Conservation (phyloP, 2,888 invertebrate species). For the Lasioglossum oenotherae region DNA sequence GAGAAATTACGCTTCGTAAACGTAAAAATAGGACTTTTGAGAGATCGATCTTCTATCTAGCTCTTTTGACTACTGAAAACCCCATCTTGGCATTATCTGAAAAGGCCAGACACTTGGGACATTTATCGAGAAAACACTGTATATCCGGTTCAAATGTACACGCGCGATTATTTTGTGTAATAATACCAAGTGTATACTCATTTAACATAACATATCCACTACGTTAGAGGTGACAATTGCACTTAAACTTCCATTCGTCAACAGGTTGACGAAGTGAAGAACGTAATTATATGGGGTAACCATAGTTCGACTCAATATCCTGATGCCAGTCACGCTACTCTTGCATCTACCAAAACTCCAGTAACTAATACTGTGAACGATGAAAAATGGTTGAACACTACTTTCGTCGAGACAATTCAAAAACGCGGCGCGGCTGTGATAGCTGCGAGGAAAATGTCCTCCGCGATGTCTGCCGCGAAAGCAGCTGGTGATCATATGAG, state of each 20-base stretch:
- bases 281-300: conserved; percentile 99
- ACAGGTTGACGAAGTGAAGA: conserved; percentile 91
- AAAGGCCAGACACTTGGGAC: too few relatives aligned
- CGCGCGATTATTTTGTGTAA: neutral
- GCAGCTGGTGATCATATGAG: conserved; percentile 99
- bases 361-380: conserved; percentile 92
- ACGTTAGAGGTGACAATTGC: neutral
- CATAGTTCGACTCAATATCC: conserved; percentile 99
- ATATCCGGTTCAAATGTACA: neutral
- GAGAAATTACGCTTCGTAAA: too few relatives aligned
- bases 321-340: conserved; percentile 92
- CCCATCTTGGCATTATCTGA: too few relatives aligned
- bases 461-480: conserved; percentile 99
- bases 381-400: conserved; percentile 91
- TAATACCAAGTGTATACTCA: neutral
- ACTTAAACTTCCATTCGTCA: neutral
- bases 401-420: conserved; percentile 96
- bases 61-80: too few relatives aligned
- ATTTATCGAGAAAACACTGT: too few relatives aligned
- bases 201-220: neutral
- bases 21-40: too few relatives aligned
- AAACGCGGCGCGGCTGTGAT: conserved; percentile 99
- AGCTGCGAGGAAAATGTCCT: conserved; percentile 98
- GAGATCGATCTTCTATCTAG: too few relatives aligned
- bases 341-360: conserved; percentile 86